Percentiles rank a stretch among this genome's conserved stretches.
phyloP scores from a whole-genome alignment of 2,113 vertebrate species.

The Riparia riparia region DNA sequence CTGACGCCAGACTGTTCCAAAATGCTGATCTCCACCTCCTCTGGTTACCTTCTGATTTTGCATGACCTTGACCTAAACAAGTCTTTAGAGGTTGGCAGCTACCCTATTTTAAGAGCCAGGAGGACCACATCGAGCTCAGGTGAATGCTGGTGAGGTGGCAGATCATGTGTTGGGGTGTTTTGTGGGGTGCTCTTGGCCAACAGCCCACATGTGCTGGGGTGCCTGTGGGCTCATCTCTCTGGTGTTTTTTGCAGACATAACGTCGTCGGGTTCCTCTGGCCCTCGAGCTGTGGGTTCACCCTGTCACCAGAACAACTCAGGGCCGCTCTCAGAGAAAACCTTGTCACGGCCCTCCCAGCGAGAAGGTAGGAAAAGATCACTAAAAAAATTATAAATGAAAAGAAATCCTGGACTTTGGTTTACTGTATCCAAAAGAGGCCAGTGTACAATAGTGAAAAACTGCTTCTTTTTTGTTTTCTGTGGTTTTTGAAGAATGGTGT shows the following conservation, averaged over 20 bases:
- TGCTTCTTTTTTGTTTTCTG: fast-evolving
- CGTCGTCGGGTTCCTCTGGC: slow-evolving; percentile 63
- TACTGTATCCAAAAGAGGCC: neutral
- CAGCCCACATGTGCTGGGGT: neutral
- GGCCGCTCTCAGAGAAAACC: slow-evolving; percentile 80
- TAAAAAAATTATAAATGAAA: fast-evolving
- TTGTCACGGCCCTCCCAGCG: slow-evolving; percentile 83
- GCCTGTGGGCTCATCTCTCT: neutral
- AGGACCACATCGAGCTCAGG: slow-evolving; percentile 91
- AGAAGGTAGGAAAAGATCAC: slow-evolving; percentile 84
- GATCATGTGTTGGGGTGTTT: neutral
- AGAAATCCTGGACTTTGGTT: neutral
- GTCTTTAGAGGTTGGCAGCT: slow-evolving; percentile 96
- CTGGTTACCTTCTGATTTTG: slow-evolving; percentile 96
- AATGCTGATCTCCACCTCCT: slow-evolving; percentile 98
- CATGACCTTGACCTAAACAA: slow-evolving; percentile 98
- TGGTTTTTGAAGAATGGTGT: neutral
- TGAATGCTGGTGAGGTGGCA: slow-evolving; percentile 42
- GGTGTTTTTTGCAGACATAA: slow-evolving; percentile 72
- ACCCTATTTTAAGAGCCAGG: slow-evolving; percentile 92
- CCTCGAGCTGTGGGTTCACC: slow-evolving; percentile 83
- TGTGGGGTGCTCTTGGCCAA: neutral
- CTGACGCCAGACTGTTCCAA: slow-evolving; percentile 98
- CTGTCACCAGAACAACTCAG: slow-evolving; percentile 86
- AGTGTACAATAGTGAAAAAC: neutral